phyloP scores from a whole-genome alignment of 2,113 vertebrate genomes.

The Ctenodactylus gundi region DNA sequence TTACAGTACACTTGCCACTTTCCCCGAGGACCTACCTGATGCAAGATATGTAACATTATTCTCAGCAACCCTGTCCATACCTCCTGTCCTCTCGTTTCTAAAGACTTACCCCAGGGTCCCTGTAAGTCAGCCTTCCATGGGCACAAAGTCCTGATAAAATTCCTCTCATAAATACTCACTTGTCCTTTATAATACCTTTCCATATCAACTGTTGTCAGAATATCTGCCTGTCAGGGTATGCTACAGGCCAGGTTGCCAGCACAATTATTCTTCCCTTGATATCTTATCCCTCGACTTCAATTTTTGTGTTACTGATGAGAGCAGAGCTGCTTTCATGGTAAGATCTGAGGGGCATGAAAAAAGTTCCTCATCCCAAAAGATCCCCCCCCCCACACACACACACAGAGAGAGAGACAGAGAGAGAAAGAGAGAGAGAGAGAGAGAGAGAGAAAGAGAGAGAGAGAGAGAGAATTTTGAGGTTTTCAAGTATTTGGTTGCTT shows the following conservation, averaged over 20 bases:
- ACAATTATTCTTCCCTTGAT: conserved; percentile 8
- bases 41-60: not conserved
- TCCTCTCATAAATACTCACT: not conserved
- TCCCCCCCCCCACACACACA: not conserved
- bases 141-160: not conserved
- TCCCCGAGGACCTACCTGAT: not conserved
- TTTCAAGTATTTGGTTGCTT: not conserved
- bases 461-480: not conserved
- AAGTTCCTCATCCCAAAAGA: not conserved
- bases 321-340: not conserved
- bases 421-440: no score
- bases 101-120: not conserved
- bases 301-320: not conserved
- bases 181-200: conserved; percentile 58
- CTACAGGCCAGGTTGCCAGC: conserved; percentile 56
- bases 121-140: not conserved
- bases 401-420: no score
- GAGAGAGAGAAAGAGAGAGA: no score
- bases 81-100: not conserved
- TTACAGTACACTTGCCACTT: not conserved
- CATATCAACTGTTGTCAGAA: conserved; percentile 68
- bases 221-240: conserved; percentile 65
- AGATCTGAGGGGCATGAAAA: not conserved
- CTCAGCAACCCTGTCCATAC: accelerated
- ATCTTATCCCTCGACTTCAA: not conserved